Evolutionary conservation across 2,113 vertebrate genomes (phyloP), one percentile per base, ranked within the genome.

Genomic region (Alligator mississippiensis): DNA sequence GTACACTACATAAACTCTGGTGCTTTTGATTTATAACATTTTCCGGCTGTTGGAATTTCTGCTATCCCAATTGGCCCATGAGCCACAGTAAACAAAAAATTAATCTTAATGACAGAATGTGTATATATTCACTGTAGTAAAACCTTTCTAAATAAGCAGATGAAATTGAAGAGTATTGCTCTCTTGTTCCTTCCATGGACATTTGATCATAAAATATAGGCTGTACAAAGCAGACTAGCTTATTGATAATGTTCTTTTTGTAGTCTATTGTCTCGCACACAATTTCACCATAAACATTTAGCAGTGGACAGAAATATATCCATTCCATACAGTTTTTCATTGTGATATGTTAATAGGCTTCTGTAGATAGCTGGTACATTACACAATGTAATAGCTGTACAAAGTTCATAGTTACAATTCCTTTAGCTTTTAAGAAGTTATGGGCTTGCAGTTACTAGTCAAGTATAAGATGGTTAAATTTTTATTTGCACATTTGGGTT

Each of bases 31-130:
- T 83, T 92, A 4, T 90, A 80, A 94, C 63, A 55, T 80, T 70
- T 94, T 93, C 88, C 70, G 91, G 87, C 93, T 96, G 85, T 84
- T 94, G 80, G 90, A 90, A 84, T 59, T 68, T 85, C 58, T 82
- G 59, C 34, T 88, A 22, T 94, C 93, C 83, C 85, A 27, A 13
- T 1, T 75, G 28, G 79, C 77, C 78, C 64, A 81, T 81, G 22
- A 55, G 84, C 57, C 61, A n/a, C 1, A 84, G 6, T 4, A 74
- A 24, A 55, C 55, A 38, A 90, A 34, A 5, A 1, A 62, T 84
- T 79, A 1, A 18, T 58, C 79, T 84, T 63, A 30, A 19, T 12
- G 34, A 38, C 75, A 30, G 77, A 85, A 47, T 63, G 19, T 63
- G 19, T 54, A 3, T 47, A 60, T 0, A 3, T 17, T 47, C 24